Evolutionary conservation across 23 tunicate genomes (phyloP).

Genomic region (Trididemnum clinides): DNA sequence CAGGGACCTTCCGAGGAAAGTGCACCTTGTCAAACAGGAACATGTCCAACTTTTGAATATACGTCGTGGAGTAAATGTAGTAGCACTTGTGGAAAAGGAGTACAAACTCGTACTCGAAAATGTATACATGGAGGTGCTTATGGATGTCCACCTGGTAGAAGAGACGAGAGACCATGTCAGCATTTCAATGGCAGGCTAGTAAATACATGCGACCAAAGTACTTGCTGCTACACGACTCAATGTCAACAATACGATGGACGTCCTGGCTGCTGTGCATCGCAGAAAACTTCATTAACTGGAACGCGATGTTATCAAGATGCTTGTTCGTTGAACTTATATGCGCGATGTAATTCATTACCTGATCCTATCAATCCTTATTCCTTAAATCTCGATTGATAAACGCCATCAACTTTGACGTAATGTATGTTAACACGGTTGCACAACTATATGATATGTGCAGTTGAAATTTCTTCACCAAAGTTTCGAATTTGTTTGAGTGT

Average conservation of each 20-base stretch:
- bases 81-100: slow-evolving; percentile 25
- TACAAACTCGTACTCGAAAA: neutral
- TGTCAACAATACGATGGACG: neutral
- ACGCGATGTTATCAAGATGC: too few species aligned
- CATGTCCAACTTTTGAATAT: slow-evolving; percentile 27
- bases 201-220: neutral
- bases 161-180: neutral
- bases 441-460: too few species aligned
- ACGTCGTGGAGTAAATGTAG: slow-evolving; percentile 29
- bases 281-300: too few species aligned
- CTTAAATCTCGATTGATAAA: too few species aligned
- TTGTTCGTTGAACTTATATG: too few species aligned
- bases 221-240: neutral
- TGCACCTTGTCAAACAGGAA: slow-evolving; percentile 17
- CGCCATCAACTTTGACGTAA: too few species aligned
- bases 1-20: neutral
- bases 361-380: too few species aligned
- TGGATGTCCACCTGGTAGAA: neutral
- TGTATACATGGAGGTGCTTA: neutral
- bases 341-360: too few species aligned
- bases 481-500: too few species aligned
- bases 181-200: neutral
- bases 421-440: too few species aligned
- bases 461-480: too few species aligned
- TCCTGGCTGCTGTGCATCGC: neutral